phyloP scores from a whole-genome alignment of 2,888 invertebrate genomes.

The Tenthredo distinguenda region DNA sequence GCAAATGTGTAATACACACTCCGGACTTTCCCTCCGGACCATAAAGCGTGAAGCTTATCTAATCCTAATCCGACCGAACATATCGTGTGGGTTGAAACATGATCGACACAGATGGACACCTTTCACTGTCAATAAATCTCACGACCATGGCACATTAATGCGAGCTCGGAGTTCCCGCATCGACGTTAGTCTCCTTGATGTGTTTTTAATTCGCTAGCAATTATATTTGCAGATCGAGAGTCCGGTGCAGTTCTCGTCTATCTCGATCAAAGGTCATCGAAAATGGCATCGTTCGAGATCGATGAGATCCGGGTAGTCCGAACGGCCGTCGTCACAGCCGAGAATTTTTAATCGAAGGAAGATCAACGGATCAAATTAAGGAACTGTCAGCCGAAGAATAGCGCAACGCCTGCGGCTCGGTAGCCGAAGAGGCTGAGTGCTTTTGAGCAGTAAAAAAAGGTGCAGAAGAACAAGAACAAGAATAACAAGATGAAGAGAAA shows the following conservation, averaged over 20 bases:
- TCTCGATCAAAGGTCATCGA: background rate
- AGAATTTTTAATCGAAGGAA: slow-evolving; percentile 48
- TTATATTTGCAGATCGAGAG: background rate
- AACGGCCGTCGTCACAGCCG: background rate
- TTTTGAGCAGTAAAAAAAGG: slow-evolving; percentile 34
- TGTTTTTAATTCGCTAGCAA: background rate
- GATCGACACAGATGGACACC: background rate
- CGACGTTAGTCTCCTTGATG: background rate
- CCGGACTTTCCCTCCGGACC: background rate
- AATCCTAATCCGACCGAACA: background rate
- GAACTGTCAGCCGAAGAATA: slow-evolving; percentile 49
- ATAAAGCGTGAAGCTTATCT: background rate
- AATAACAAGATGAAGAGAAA: background rate
- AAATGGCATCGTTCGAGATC: background rate
- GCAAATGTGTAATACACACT: background rate
- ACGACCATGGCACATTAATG: background rate
- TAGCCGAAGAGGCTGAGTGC: slow-evolving; percentile 40
- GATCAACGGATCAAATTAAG: slow-evolving; percentile 54
- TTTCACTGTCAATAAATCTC: background rate
- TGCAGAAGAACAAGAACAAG: slow-evolving; percentile 5
- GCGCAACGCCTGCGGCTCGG: slow-evolving; percentile 51
- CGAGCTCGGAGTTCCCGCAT: background rate
- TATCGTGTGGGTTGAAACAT: background rate
- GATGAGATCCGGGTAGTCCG: slow-evolving; percentile 17
- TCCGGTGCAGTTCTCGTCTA: background rate